Base-by-base conservation (phyloP, 2,888 invertebrate species). In the Synanthedon vespiformis region DNA sequence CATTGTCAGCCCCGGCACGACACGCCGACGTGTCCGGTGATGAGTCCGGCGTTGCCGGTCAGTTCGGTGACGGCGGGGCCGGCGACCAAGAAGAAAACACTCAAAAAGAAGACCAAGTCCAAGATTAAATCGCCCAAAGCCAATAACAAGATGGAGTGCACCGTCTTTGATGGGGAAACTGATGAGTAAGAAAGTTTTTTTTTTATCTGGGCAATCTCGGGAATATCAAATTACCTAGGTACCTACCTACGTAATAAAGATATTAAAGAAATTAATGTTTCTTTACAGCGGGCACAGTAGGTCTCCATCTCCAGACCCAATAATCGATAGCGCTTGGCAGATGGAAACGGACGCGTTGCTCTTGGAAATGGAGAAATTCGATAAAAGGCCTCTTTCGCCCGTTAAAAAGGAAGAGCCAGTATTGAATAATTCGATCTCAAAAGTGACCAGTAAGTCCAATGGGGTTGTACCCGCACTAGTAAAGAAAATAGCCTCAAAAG, bases 21-120 rank as follows among this genome's bases (percentile, higher is more conserved):
- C 48, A 70, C 75, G 52, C 80, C 82, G 41, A 71, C 82, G 4
- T 77, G 81, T 54, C 83, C 82, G 54, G 77, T 74, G 40, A 76
- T 80, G 55, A 82, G 82, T 50, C 85, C 84, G 1, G 77, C 80
- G 47, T 60, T 82, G 48, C 84, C 85, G 1, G 84, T 82, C 54
- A 81, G 81, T 56, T 78, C 84, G 1, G 81, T 76, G 50, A 81
- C 84, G 41, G 72, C 74, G 16, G 61, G 72, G 52, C 70, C 77
- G 1, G 64, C 63, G 1, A 54, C 62, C 40, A 81, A 82, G 63
- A 80, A 80, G 58, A 80, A 76, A 55, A 57, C 56, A n/a, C 54
- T 62, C 6, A 62, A 62, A 55, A 82, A 80, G 67, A 79, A 80
- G 51, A 51, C 34, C 16, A 61, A 56, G 49, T 48, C 55, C 6